A percentile compares a stretch with the other conserved stretches of the same genome.
Conservation (phyloP, 2,797 vertebrate genomes). For the Dicrostonyx torquatus region DNA sequence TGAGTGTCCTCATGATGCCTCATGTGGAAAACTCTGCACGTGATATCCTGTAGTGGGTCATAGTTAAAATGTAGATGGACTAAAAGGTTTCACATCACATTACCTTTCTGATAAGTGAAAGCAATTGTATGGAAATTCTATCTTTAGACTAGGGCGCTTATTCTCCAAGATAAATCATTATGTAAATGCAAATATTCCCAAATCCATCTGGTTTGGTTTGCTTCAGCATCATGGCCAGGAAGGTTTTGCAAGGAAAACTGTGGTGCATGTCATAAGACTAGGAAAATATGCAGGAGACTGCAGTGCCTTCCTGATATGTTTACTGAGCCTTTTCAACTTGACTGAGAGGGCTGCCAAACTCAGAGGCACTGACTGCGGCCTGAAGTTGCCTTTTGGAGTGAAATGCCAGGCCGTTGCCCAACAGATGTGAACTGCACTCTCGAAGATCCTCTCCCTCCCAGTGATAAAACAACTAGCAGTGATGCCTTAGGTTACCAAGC, state of each 20-base stretch:
- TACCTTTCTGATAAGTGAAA: background rate
- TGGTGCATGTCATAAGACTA: background rate
- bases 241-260: background rate
- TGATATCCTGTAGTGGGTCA: background rate
- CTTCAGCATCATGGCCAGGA: background rate
- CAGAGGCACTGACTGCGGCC: slow-evolving; percentile 58
- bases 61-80: background rate
- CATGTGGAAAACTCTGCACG: background rate
- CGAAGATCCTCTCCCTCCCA: slow-evolving; percentile 68
- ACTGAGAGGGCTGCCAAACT: slow-evolving; percentile 59
- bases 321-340: background rate
- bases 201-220: background rate
- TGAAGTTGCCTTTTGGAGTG: slow-evolving; percentile 62
- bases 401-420: slow-evolving; percentile 75
- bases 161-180: background rate
- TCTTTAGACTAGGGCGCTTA: background rate
- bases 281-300: background rate
- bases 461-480: slow-evolving; percentile 70
- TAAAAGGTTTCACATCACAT: background rate
- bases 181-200: background rate
- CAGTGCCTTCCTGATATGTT: background rate
- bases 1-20: background rate
- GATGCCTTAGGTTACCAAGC: slow-evolving; percentile 69
- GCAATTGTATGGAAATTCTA: background rate
- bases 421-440: slow-evolving; percentile 75